These are phyloP conservation scores for Alloscopus bannaensis DNA, from an alignment of 2,888 invertebrate genomes.

Conservation along the genomic window DNA sequence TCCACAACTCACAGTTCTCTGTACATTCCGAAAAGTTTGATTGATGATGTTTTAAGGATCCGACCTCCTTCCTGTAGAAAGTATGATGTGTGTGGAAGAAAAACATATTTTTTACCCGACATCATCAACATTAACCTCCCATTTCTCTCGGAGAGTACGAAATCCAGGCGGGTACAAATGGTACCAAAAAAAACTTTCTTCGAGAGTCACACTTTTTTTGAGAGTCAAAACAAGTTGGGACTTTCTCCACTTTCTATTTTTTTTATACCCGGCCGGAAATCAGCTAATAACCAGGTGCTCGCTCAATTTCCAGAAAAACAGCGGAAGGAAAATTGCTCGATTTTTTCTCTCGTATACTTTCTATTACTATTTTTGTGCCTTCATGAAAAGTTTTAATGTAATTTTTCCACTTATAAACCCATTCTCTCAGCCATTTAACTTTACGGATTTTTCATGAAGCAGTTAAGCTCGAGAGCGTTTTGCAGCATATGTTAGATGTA, in stretches of 20 bases:
- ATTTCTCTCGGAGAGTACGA: too few species aligned
- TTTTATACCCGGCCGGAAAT: constrained; percentile 23
- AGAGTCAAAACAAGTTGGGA: not conserved
- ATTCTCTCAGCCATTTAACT: constrained; percentile 55
- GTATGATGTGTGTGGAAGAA: too few species aligned
- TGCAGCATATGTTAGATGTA: constrained; percentile 23
- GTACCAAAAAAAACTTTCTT: not conserved
- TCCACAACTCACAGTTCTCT: not conserved
- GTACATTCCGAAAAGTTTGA: constrained; percentile 20
- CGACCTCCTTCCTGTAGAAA: constrained; percentile 43
- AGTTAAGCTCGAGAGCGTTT: too few species aligned
- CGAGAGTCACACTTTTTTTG: not conserved
- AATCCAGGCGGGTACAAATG: too few species aligned
- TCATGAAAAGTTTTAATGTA: constrained; percentile 45
- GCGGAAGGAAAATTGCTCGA: constrained; percentile 33
- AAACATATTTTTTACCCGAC: not conserved
- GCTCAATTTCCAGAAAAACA: constrained; percentile 19
- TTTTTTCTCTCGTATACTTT: constrained; percentile 5
- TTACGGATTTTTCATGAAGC: constrained; percentile 34
- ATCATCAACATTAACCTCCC: too few species aligned
- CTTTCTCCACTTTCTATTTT: not conserved
- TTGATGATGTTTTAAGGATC: constrained; percentile 54
- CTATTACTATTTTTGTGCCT: not conserved
- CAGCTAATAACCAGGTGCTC: constrained; percentile 50
- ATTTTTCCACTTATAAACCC: constrained; percentile 51